phyloP scores from a whole-genome alignment of 92 coral and sea anemone genomes.

The Parazoanthus swiftii region DNA sequence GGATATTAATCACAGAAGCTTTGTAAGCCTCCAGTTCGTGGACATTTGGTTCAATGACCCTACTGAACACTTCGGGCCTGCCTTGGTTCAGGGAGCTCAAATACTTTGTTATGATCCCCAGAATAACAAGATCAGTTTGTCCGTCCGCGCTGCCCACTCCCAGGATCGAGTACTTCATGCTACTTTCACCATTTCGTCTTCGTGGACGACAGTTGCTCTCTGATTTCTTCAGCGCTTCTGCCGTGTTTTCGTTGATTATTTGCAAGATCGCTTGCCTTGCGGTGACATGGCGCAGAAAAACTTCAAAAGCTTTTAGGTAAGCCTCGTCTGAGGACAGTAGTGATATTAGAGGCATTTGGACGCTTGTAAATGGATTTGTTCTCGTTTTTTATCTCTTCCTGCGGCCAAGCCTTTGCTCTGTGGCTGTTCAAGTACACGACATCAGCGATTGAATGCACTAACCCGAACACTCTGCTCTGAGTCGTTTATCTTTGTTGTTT shows the following conservation, averaged over 20 bases:
- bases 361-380: not conserved
- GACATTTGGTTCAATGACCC: constrained; percentile 48
- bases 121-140: constrained; percentile 49
- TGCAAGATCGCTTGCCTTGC: constrained; percentile 43
- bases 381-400: not conserved
- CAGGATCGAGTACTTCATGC: constrained; percentile 46
- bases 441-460: constrained; percentile 15
- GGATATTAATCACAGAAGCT: constrained; percentile 33
- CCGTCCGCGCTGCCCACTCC: constrained; percentile 64
- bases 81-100: constrained; percentile 44
- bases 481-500: constrained; percentile 25
- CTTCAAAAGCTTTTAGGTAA: constrained; percentile 39
- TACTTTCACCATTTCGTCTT: constrained; percentile 35
- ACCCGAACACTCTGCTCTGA: constrained; percentile 8
- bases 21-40: constrained; percentile 51
- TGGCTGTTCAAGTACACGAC: not conserved
- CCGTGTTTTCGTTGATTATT: constrained; percentile 37
- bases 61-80: constrained; percentile 45
- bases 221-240: constrained; percentile 14
- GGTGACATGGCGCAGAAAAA: constrained; percentile 42
- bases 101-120: constrained; percentile 56
- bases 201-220: constrained; percentile 18
- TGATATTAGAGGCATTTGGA: constrained; percentile 38
- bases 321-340: constrained; percentile 42
- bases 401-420: not conserved